Evolutionary conservation across 2,113 vertebrate species (phyloP).

Genomic region (Hyaena hyaena): DNA sequence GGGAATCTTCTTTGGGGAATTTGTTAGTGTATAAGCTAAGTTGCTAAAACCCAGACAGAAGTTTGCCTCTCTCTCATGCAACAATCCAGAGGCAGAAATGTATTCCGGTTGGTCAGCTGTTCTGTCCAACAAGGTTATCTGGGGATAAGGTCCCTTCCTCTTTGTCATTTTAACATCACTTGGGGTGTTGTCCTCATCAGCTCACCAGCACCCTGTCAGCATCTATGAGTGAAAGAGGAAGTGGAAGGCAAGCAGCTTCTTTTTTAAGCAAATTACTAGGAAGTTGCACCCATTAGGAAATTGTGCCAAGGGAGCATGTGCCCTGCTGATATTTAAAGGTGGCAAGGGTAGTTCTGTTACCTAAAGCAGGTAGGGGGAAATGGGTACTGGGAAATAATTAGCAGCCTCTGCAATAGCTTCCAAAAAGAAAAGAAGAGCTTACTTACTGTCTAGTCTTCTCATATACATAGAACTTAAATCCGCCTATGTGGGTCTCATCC

Average conservation of each 20-base stretch:
- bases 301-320: not conserved
- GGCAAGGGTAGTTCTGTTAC: not conserved
- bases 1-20: not conserved
- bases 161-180: not conserved
- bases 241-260: not conserved
- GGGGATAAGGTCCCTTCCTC: not conserved
- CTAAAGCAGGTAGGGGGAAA: not conserved
- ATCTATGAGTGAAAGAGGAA: slow-evolving; percentile 15
- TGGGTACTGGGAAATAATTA: not conserved
- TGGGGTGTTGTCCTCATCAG: not conserved
- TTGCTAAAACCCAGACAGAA: not conserved
- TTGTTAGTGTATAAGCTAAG: not conserved
- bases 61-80: not conserved
- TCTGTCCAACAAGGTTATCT: not conserved
- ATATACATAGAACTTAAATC: not conserved
- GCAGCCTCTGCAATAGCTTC: not conserved
- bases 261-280: not conserved
- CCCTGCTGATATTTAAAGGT: not conserved
- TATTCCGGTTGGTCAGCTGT: not conserved
- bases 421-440: not conserved
- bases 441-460: not conserved
- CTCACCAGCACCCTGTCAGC: not conserved
- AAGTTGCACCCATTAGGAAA: not conserved
- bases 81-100: not conserved
- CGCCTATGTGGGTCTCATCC: not conserved